phyloP scores from a whole-genome alignment of 2,797 vertebrate genomes.

The Fistularia tabacaria region DNA sequence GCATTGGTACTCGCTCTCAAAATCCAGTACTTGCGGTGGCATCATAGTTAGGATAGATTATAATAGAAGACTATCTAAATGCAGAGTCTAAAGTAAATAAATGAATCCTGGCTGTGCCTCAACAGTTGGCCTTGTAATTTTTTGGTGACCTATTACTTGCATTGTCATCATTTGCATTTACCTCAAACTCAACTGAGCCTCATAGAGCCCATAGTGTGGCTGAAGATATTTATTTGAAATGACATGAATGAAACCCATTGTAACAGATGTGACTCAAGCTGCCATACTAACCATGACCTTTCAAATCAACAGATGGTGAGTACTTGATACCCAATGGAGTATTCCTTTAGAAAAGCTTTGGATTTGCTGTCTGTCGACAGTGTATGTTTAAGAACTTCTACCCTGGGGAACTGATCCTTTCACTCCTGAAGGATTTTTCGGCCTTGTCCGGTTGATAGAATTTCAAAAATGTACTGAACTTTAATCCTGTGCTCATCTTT shows the following conservation, averaged over 20 bases:
- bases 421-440: conserved; percentile 29
- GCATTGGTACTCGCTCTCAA: no score
- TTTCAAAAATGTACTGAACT: conserved; percentile 55
- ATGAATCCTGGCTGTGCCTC: no score
- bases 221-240: not conserved
- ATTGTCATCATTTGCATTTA: no score
- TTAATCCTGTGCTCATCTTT: conserved; percentile 56
- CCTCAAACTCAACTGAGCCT: no score
- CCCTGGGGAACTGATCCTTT: conserved; percentile 12
- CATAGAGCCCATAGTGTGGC: not conserved
- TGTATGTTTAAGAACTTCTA: conserved; percentile 11
- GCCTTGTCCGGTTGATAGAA: conserved; percentile 48
- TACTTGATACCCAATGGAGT: conserved; percentile 1
- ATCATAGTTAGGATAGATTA: no score
- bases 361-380: conserved; percentile 8
- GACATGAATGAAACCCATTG: not conserved
- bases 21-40: no score
- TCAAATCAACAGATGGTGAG: not conserved
- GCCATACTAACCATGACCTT: not conserved
- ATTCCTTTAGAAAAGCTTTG: not conserved
- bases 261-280: conserved; percentile 5
- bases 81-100: no score
- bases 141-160: no score
- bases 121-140: no score
- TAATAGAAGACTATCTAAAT: no score